Percentiles rank a stretch among this genome's conserved stretches.
Evolutionary conservation across 1,140 invertebrate genomes (phyloP).

Genomic region (Drosophila chauvacae): DNA sequence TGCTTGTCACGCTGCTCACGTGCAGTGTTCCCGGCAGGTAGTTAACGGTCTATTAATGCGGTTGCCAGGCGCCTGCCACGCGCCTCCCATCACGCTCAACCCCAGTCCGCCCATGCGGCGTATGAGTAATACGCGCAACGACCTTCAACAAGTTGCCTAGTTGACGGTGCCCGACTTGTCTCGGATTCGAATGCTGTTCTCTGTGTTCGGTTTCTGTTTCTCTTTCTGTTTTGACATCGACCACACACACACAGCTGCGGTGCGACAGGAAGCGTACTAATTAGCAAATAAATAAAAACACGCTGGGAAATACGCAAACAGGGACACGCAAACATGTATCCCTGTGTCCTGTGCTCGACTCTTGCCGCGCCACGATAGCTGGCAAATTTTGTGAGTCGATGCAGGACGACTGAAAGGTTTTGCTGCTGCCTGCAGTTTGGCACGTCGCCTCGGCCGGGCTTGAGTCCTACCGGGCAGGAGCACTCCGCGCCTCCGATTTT

Average conservation of each 20-base stretch:
- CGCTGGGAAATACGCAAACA: conserved; percentile 52
- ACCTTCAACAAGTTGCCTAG: conserved; percentile 75
- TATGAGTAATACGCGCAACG: conserved; percentile 66
- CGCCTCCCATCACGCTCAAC: not conserved
- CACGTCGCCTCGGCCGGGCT: not conserved
- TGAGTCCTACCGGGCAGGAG: not conserved
- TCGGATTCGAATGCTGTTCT: not conserved
- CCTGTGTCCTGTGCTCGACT: conserved; percentile 5
- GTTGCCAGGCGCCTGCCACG: conserved; percentile 40
- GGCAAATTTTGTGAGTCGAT: conserved; percentile 48
- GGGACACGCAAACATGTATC: not conserved
- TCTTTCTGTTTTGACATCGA: conserved; percentile 2
- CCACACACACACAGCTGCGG: conserved; percentile 8
- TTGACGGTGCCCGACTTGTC: conserved; percentile 26
- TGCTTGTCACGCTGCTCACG: conserved; percentile 57
- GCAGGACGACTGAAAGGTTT: conserved; percentile 54
- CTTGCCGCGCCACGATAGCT: conserved; percentile 4
- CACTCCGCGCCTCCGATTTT: not conserved
- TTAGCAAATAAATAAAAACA: conserved; percentile 73
- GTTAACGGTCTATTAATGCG: conserved; percentile 74
- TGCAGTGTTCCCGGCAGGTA: conserved; percentile 41
- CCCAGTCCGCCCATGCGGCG: conserved; percentile 18
- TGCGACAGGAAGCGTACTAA: conserved; percentile 65
- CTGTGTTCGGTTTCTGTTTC: conserved; percentile 4
- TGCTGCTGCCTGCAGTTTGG: conserved; percentile 49